phyloP scores from a whole-genome alignment of 2,797 vertebrate species.

The Synaphobranchus kaupii region DNA sequence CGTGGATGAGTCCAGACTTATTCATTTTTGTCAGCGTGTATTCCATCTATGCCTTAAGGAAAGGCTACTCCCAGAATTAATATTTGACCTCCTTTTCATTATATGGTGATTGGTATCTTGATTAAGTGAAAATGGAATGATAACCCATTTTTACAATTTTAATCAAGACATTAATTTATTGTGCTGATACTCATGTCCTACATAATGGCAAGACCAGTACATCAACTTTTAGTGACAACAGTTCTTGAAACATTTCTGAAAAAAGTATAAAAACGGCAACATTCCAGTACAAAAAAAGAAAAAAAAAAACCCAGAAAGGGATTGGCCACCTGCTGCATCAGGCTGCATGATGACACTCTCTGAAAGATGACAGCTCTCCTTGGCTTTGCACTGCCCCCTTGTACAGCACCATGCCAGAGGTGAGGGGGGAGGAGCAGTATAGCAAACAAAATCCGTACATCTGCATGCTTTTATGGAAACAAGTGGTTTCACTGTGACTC shows the following conservation, averaged over 20 bases:
- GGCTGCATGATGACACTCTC: background rate
- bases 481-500: background rate
- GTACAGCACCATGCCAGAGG: slow-evolving; percentile 2
- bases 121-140: background rate
- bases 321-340: slow-evolving; percentile 15
- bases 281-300: slow-evolving; percentile 58
- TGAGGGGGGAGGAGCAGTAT: background rate
- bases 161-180: slow-evolving; percentile 28
- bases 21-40: too few relatives aligned
- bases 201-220: slow-evolving; percentile 29
- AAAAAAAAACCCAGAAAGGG: background rate
- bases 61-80: background rate
- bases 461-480: slow-evolving; percentile 25
- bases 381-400: background rate
- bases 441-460: slow-evolving; percentile 15
- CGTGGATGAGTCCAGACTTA: too few relatives aligned
- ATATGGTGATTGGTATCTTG: background rate
- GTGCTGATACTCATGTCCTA: slow-evolving; percentile 20
- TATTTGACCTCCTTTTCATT: background rate
- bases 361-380: background rate
- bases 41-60: background rate
- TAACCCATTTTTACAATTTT: background rate
- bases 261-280: slow-evolving; percentile 54
- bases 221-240: slow-evolving; percentile 28
- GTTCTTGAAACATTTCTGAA: slow-evolving; percentile 36